A percentile compares a stretch with the other conserved stretches of the same genome.
Conservation (phyloP, 2,113 vertebrate species). For the Cyanoderma ruficeps region DNA sequence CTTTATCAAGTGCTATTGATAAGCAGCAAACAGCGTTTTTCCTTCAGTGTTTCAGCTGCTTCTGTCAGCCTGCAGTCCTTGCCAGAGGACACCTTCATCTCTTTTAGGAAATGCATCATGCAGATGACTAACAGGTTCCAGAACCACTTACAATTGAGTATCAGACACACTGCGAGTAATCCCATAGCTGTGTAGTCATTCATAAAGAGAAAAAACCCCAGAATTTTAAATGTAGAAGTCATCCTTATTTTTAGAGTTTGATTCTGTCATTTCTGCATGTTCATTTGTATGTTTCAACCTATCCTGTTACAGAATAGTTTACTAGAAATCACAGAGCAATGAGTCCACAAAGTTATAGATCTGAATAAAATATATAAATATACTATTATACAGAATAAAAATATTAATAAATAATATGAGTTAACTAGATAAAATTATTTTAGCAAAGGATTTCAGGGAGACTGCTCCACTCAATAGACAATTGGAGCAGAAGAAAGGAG, state of each 20-base stretch:
- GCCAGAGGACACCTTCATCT: background rate
- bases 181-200: background rate
- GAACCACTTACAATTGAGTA: background rate
- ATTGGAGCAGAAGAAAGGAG: background rate
- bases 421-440: background rate
- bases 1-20: background rate
- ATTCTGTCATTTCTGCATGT: background rate
- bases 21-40: background rate
- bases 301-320: background rate
- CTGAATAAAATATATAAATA: background rate
- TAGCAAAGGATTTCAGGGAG: background rate
- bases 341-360: background rate
- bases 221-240: background rate
- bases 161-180: background rate
- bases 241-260: background rate
- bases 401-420: background rate
- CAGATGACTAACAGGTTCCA: background rate
- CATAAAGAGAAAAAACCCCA: background rate
- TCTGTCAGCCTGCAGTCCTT: background rate
- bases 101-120: constrained; percentile 10
- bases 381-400: background rate
- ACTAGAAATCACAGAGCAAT: background rate
- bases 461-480: background rate
- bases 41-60: background rate
- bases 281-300: background rate